These are phyloP conservation scores for Caenorhabditis macrosperma DNA, from an alignment of 2,888 invertebrate genomes.

Conservation along the genomic window DNA sequence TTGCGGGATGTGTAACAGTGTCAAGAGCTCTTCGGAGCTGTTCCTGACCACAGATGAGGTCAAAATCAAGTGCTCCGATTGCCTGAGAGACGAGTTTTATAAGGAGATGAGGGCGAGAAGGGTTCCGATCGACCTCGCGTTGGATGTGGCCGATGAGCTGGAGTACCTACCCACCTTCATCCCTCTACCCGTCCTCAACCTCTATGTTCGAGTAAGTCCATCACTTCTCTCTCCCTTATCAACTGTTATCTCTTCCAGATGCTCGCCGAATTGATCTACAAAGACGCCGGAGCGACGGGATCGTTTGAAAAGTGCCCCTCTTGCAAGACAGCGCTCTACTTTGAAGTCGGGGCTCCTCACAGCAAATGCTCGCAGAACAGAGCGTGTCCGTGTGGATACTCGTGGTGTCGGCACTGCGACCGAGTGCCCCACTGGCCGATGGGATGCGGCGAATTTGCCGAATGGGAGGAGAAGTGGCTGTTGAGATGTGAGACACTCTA, in stretches of 20 bases:
- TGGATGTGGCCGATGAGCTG: conserved; percentile 24
- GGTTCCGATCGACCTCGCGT: conserved; percentile 30
- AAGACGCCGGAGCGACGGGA: conserved; percentile 12
- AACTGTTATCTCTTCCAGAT: conserved; percentile 5
- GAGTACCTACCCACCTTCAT: conserved; percentile 34
- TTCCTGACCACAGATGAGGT: conserved; percentile 1
- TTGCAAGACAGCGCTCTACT: conserved; percentile 21
- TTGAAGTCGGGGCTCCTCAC: neutral
- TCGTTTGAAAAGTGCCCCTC: conserved; percentile 26
- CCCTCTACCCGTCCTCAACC: conserved; percentile 24
- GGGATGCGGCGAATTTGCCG: conserved; percentile 19
- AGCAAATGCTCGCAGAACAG: conserved; percentile 19
- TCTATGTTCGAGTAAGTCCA: conserved; percentile 22
- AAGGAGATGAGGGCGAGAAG: conserved; percentile 31
- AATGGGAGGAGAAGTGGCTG: conserved; percentile 46
- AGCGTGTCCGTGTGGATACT: conserved; percentile 38
- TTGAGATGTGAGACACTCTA: conserved; percentile 19
- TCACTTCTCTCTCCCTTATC: neutral
- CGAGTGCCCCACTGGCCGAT: conserved; percentile 35
- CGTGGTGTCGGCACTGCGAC: conserved; percentile 33
- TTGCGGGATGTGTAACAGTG: conserved; percentile 10
- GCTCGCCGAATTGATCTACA: conserved; percentile 5
- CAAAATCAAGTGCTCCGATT: conserved; percentile 10
- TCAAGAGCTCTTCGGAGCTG: conserved; percentile 8
- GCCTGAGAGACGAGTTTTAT: conserved; percentile 28